Conservation (phyloP, 2,797 vertebrate species). For the Fratercula arctica region DNA sequence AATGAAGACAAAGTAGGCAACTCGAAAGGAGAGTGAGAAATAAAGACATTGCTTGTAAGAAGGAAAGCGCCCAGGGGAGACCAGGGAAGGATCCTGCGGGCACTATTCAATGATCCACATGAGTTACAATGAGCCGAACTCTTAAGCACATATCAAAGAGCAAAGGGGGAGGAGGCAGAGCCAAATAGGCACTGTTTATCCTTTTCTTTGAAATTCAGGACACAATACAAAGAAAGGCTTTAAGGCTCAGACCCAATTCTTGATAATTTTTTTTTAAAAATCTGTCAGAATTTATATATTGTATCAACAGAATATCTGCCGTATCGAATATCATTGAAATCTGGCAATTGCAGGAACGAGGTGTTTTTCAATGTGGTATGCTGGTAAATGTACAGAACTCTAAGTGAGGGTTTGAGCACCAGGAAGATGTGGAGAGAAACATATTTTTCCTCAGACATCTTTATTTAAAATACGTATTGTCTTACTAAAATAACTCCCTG, state of each 20-base stretch:
- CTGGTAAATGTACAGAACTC: conserved; percentile 25
- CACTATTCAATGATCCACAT: not conserved
- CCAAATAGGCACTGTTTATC: not conserved
- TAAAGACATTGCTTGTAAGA: not conserved
- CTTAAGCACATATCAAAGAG: not conserved
- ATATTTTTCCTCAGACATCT: conserved; percentile 65
- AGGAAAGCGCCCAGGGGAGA: not conserved
- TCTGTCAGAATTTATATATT: not conserved
- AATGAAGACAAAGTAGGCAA: conserved; percentile 26
- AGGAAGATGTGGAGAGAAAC: conserved; percentile 51
- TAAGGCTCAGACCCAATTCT: not conserved
- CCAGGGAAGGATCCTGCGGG: not conserved
- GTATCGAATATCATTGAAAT: not conserved
- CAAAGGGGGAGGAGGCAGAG: not conserved
- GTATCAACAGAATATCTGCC: not conserved
- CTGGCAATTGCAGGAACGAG: conserved; percentile 19
- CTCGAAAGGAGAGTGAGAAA: not conserved
- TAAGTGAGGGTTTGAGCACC: conserved; percentile 59
- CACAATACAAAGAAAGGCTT: not conserved
- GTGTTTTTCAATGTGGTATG: conserved; percentile 18
- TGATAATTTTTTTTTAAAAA: not conserved
- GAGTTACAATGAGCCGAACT: not conserved
- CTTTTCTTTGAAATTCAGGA: not conserved
- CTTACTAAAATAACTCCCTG: conserved; percentile 68
- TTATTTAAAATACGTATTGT: conserved; percentile 71